Base-by-base conservation (phyloP, 2,113 vertebrate species). In the Bagarius yarrelli region DNA sequence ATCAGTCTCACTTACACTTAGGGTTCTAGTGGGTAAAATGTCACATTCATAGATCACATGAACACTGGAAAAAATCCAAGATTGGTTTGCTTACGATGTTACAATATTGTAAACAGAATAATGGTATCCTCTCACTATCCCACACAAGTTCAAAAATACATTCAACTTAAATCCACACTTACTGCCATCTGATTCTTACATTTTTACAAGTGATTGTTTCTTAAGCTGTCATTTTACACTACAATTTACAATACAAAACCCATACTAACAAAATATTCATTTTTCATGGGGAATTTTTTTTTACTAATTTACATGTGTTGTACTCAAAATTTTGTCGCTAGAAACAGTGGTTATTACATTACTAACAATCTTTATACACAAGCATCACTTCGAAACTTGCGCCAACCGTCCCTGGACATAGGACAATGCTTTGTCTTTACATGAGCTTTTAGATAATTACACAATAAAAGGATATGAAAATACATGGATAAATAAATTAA, bases 401-500 rank as follows among this genome's bases (percentile, higher is more conserved):
- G 32, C 50, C 32, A 64, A 81, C 40, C n/a, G 55, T 63, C 23
- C 34, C 16, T 40, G 70, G n/a, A 13, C 52, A 59, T 47, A 16
- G 25, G 60, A 57, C 34, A 25, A 40, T 14, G 16, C 12, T 81
- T 53, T 19, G 15, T 32, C n/a, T 75, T 66, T 6, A 66, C 71
- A 75, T 56, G 44, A 75, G 80, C 30, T 66, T 34, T 81, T 55
- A n/a, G 70, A 36, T 50, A 70, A 76, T 30, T 50, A 77, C 30
- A 44, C 34, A 57, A 76, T 27, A 64, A 72, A 27, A 70, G 19
- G 72, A 61, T 27, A 63, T 25, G 59, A 53, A 78, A 23, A 23
- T 23, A 78, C 52, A 83, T 50, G 66, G 67, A 78, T 40, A 64
- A 76, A 86, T 86, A 80, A 86, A 85, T 85, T 85, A 85, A 85